These are phyloP conservation scores for Pseudorasbora parva DNA, from an alignment of 2,113 vertebrate genomes.

Conservation along the genomic window DNA sequence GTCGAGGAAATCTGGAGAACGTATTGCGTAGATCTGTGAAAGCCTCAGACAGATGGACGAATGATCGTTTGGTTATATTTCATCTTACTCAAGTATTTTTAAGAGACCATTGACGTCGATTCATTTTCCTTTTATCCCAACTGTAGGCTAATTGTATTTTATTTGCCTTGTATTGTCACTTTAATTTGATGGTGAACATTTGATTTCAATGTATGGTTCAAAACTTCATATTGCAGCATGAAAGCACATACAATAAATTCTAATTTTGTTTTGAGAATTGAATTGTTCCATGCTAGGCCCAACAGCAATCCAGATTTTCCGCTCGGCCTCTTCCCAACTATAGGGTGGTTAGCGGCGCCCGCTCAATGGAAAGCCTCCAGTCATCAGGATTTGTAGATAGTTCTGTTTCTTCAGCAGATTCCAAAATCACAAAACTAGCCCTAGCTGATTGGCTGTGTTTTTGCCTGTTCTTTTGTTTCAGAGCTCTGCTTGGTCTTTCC, in stretches of 20 bases:
- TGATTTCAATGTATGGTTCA: background rate
- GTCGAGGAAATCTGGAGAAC: constrained; percentile 27
- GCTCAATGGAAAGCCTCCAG: constrained; percentile 70
- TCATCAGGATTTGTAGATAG: constrained; percentile 74
- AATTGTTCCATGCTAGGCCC: constrained; percentile 32
- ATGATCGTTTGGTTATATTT: background rate
- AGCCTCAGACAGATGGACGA: background rate
- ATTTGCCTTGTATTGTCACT: background rate
- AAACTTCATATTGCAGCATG: background rate
- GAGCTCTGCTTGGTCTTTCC: constrained; percentile 58
- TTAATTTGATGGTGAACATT: no score
- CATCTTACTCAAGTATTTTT: background rate
- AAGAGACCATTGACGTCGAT: background rate
- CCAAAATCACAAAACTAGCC: constrained; percentile 70
- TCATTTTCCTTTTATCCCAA: background rate
- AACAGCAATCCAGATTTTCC: constrained; percentile 47
- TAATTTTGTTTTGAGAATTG: constrained; percentile 56
- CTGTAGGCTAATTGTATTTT: background rate
- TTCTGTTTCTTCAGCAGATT: constrained; percentile 81
- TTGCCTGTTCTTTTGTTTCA: constrained; percentile 63
- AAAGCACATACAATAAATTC: background rate
- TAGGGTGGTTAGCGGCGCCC: constrained; percentile 63
- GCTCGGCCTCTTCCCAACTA: constrained; percentile 55
- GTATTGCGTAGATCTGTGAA: constrained; percentile 22
- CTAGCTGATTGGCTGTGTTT: constrained; percentile 68